Conservation (phyloP, 2,797 vertebrate species). For the Carapus acus region DNA sequence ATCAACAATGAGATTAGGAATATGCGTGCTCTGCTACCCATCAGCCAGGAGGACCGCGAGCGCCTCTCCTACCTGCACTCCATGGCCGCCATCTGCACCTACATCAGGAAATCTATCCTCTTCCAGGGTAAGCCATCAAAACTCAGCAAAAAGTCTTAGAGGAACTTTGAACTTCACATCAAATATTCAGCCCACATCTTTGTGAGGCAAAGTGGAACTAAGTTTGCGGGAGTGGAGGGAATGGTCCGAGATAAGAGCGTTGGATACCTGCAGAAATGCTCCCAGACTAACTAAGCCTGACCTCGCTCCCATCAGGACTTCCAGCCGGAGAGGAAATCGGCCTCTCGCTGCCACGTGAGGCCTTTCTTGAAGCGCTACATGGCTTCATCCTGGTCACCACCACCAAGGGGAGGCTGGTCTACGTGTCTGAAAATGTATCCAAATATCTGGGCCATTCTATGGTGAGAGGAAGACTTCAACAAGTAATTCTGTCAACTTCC, state of each 20-base stretch:
- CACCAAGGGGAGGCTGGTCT: conserved; percentile 70
- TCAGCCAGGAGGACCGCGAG: conserved; percentile 70
- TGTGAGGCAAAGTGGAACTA: conserved; percentile 21
- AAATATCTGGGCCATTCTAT: conserved; percentile 78
- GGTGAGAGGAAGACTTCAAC: no score
- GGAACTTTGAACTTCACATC: conserved; percentile 16
- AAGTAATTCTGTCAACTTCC: no score
- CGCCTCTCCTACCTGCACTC: conserved; percentile 84
- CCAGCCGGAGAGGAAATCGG: conserved; percentile 11
- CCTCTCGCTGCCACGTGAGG: conserved; percentile 46
- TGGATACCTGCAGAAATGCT: conserved; percentile 19
- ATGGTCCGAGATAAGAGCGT: conserved; percentile 25
- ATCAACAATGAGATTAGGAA: conserved; percentile 81
- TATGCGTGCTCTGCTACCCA: conserved; percentile 78
- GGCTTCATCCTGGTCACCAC: conserved; percentile 79
- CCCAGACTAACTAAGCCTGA: conserved; percentile 21
- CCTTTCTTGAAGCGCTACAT: conserved; percentile 73
- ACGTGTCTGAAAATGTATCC: conserved; percentile 78
- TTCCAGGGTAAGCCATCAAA: conserved; percentile 56
- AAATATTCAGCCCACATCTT: conserved; percentile 3
- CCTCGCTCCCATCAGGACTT: conserved; percentile 46
- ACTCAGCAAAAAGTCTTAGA: background rate
- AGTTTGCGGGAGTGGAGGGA: conserved; percentile 7
- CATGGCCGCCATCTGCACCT: conserved; percentile 80
- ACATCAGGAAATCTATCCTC: conserved; percentile 69